Percentiles rank a stretch among this genome's conserved stretches.
These are phyloP conservation scores for Loris lydekkerianus DNA, from an alignment of 2,797 vertebrate genomes.

Conservation along the genomic window DNA sequence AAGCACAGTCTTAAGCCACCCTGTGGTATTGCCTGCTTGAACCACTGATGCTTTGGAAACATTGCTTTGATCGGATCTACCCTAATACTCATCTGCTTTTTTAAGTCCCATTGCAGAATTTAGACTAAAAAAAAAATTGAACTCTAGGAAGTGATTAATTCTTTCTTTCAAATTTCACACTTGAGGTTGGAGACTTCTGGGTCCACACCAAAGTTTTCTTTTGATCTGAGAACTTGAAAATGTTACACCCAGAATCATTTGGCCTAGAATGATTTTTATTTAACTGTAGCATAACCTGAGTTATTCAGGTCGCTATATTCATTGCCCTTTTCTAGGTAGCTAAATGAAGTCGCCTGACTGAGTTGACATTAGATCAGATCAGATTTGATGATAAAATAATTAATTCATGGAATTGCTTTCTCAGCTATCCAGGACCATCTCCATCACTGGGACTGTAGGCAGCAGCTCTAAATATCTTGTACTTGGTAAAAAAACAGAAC, in stretches of 20 bases:
- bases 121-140: neutral
- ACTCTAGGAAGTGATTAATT: neutral
- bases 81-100: neutral
- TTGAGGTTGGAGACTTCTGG: conserved; percentile 28
- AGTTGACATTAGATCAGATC: conserved; percentile 20
- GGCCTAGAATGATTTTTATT: neutral
- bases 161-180: neutral
- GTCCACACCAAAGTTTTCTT: neutral
- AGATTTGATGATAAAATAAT: conserved; percentile 79
- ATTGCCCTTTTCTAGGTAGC: conserved; percentile 57
- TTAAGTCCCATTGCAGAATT: neutral
- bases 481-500: conserved; percentile 54
- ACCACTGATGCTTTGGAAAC: neutral
- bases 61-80: neutral
- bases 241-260: neutral
- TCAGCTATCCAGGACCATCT: conserved; percentile 58
- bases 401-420: conserved; percentile 59
- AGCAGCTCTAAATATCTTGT: conserved; percentile 43
- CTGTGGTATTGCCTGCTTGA: neutral
- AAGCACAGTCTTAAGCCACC: neutral
- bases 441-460: conserved; percentile 11
- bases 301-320: conserved; percentile 27
- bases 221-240: neutral
- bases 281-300: neutral
- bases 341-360: conserved; percentile 53